phyloP scores from a whole-genome alignment of 2,888 invertebrate species.

The Tipula vernalis region DNA sequence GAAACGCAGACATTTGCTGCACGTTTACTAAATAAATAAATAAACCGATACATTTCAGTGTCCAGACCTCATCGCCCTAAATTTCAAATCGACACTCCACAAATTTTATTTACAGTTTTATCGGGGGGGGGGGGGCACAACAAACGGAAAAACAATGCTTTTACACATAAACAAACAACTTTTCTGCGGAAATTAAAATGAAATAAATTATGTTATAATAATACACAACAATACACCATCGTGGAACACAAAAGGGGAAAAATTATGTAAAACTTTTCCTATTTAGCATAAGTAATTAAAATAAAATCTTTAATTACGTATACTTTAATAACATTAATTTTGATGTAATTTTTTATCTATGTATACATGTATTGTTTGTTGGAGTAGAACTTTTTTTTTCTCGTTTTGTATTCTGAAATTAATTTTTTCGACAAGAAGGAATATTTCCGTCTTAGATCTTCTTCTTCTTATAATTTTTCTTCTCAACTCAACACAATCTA shows the following conservation, averaged over 20 bases:
- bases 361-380: neutral
- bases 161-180: neutral
- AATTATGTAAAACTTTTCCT: neutral
- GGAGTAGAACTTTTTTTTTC: neutral
- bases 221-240: neutral
- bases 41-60: too few relatives aligned
- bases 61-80: too few relatives aligned
- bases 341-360: neutral
- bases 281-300: neutral
- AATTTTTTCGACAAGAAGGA: neutral
- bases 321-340: neutral
- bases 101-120: neutral
- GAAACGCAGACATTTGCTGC: too few relatives aligned
- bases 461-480: neutral
- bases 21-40: too few relatives aligned
- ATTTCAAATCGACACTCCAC: neutral
- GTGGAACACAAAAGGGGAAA: neutral
- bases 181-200: neutral
- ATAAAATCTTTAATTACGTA: neutral
- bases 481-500: neutral
- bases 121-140: neutral
- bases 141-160: neutral
- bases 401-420: neutral
- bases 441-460: neutral
- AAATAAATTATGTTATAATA: neutral